phyloP scores from a whole-genome alignment of 2,113 vertebrate species.

The Motacilla alba region DNA sequence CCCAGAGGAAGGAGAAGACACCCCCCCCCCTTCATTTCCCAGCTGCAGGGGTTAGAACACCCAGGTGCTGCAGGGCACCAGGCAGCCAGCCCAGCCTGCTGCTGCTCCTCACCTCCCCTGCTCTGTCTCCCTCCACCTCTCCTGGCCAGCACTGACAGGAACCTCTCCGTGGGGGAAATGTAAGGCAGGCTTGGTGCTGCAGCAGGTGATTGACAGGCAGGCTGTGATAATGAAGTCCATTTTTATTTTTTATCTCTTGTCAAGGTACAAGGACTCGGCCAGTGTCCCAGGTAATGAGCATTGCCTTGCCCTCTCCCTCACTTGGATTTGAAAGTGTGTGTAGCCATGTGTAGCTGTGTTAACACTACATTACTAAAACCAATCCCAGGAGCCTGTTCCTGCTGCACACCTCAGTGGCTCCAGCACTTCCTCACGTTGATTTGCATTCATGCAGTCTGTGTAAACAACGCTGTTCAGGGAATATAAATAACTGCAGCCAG shows the following conservation, averaged over 20 bases:
- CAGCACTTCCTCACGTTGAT: slow-evolving; percentile 62
- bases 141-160: not conserved
- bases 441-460: slow-evolving; percentile 76
- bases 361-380: slow-evolving; percentile 77
- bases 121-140: not conserved
- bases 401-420: slow-evolving; percentile 70
- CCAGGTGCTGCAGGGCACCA: not conserved
- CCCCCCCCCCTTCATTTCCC: not conserved
- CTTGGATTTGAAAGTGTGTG: slow-evolving; percentile 62
- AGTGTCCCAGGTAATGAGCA: slow-evolving; percentile 64
- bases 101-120: not conserved
- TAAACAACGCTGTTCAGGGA: slow-evolving; percentile 73
- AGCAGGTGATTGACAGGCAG: slow-evolving; percentile 13
- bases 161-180: not conserved
- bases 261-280: slow-evolving; percentile 59
- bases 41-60: not conserved
- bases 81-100: not conserved
- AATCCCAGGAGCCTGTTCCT: slow-evolving; percentile 64
- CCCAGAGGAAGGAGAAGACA: not conserved
- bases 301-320: slow-evolving; percentile 15
- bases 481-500: slow-evolving; percentile 72
- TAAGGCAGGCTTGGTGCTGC: not conserved
- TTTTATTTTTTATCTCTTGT: slow-evolving; percentile 49
- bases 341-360: slow-evolving; percentile 77
- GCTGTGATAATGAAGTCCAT: slow-evolving; percentile 50